Evolutionary conservation across 2,797 vertebrate species (phyloP), one percentile per base, ranked within the genome.

Genomic region (Aldrovandia affinis): DNA sequence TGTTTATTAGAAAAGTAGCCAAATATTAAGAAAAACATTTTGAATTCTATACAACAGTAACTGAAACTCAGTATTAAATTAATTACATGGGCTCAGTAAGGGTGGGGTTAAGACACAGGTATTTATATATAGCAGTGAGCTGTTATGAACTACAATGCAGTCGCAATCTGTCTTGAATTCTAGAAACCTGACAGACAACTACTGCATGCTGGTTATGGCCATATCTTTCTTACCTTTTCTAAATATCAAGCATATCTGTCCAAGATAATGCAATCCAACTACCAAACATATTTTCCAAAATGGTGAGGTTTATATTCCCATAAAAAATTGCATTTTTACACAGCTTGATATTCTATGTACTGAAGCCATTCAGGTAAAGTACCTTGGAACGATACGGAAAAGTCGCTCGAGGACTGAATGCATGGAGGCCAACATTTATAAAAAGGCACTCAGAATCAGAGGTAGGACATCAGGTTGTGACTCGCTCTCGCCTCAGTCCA

Each of bases 1-100:
- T 47, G 39, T 77, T 77, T 77, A 77, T 77, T 77, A 77, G 39
- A 77, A 77, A 77, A 44, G 39, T 77, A 44, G 39, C 42, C 73
- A 77, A 77, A 77, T n/a, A 77, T 77, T 25, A 28, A 25, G 47
- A 2, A 77, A 77, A 77, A 77, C 73, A 77, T 77, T 77, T 25
- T 77, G 39, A 77, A 47, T 44, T 39, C 73, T 77, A 25, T 77
- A 77, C 73, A 77, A 57, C 18, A 77, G 42, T 77, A 4, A 73
- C 25, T 77, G 42, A 77, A 57, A 77, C 73, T 44, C 20, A 44
- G 42, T 12, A 42, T 39, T 39, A 7, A 18, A 18, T 42, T 77
- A 8, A n/a, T 12, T 77, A 28, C 39, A 77, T 25, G 73, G 73
- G 22, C 22, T n/a, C 73, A n/a, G 25, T 77, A n/a, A 47, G 42